Conservation (phyloP, 1,140 invertebrate genomes). For the Aporrectodea caliginosa region DNA sequence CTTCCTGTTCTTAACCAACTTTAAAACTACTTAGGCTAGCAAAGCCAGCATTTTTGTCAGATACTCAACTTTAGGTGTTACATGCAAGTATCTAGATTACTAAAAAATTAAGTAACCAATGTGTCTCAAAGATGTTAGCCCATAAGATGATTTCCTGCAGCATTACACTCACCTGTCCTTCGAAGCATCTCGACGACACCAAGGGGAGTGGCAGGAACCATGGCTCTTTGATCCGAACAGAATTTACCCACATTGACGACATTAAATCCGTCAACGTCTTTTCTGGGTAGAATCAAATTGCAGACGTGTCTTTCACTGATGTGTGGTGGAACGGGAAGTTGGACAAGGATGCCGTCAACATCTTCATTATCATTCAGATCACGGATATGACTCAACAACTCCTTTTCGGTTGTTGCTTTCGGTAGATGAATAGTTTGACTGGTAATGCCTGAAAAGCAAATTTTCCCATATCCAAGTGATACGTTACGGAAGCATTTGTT, state of each 20-base stretch:
- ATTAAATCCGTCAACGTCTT: constrained; percentile 86
- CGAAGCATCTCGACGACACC: constrained; percentile 73
- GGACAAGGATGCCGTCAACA: constrained; percentile 80
- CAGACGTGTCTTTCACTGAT: constrained; percentile 66
- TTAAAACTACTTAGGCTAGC: no score
- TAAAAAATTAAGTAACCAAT: no score
- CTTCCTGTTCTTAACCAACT: no score
- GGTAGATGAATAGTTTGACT: constrained; percentile 64
- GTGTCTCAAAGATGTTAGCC: no score
- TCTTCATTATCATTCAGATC: constrained; percentile 66
- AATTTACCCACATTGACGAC: constrained; percentile 57
- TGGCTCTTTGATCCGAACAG: constrained; percentile 68
- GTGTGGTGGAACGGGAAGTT: constrained; percentile 73
- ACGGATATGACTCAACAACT: constrained; percentile 65
- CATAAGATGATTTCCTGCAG: constrained; percentile 4
- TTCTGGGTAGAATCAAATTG: constrained; percentile 71
- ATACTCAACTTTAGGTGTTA: no score
- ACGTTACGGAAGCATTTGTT: no score
- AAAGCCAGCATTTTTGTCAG: no score
- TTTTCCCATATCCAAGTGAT: neutral
- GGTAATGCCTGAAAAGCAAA: constrained; percentile 59
- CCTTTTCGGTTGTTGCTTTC: constrained; percentile 61
- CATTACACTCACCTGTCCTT: constrained; percentile 53
- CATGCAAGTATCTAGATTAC: no score
- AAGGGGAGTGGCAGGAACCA: constrained; percentile 79